Conservation (phyloP, 2,888 invertebrate species). For the Lycocerus yunnanus region DNA sequence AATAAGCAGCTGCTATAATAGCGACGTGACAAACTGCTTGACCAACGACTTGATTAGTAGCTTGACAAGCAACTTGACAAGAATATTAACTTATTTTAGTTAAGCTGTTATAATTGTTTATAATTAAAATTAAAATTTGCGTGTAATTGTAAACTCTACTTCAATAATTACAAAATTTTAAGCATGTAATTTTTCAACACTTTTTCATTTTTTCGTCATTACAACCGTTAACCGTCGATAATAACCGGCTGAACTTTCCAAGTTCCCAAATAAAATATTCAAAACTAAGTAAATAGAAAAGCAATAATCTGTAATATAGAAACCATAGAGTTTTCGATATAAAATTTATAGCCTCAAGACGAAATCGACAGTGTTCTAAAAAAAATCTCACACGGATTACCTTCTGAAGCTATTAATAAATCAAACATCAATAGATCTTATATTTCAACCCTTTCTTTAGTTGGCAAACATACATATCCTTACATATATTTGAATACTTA, state of each 20-base stretch:
- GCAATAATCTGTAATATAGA: constrained; percentile 17
- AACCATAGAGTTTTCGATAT: constrained; percentile 19
- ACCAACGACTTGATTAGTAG: constrained; percentile 3
- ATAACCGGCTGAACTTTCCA: background rate
- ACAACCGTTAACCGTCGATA: background rate
- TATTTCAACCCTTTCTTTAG: constrained; percentile 31
- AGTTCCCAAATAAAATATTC: constrained; percentile 16
- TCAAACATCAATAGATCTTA: constrained; percentile 34
- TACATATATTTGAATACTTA: constrained; percentile 35
- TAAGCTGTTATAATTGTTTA: background rate
- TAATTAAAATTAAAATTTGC: background rate
- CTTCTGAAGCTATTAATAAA: constrained; percentile 34
- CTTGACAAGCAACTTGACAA: background rate
- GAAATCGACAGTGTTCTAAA: background rate
- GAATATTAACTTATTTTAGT: constrained; percentile 3
- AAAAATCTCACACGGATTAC: constrained; percentile 36
- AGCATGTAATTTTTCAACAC: background rate
- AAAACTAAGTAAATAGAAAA: constrained; percentile 25
- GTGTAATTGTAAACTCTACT: background rate
- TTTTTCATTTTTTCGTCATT: background rate
- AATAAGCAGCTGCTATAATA: constrained; percentile 2
- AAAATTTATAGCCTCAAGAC: constrained; percentile 28
- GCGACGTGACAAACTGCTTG: constrained; percentile 3
- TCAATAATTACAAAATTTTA: background rate
- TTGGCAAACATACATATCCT: constrained; percentile 25